Base-by-base conservation (phyloP, 2,888 invertebrate genomes). In the Podabrus alpinus region DNA sequence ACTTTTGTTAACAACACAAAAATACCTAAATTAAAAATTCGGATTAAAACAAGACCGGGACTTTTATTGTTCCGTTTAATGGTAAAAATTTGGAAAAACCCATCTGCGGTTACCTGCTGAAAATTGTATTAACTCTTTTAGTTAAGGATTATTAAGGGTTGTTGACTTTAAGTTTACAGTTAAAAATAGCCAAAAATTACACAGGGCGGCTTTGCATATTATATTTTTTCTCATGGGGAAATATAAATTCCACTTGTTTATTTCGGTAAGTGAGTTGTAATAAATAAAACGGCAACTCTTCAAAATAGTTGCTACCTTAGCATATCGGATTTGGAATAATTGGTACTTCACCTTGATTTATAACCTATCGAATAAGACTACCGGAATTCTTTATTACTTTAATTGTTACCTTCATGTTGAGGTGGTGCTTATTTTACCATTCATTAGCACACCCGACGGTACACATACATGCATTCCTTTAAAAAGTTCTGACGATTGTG, bases 281-380 rank as follows among this genome's bases (percentile, higher is more conserved):
- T 64, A 64, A 64, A 64, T 64, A 64, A 64, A 17, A 64, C 11
- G 17, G 13, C 62, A n/a, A 45, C n/a, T 45, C 45, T 45, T 45
- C 45, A 59, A 67, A 68, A 60, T 64, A 71, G 74, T 74, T 74
- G 15, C 71, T 21, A 71, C 45, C 45, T 45, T 45, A 45, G 45
- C 45, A 45, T 45, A 45, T 45, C 45, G 45, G 45, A 45, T 45
- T 45, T 45, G 78, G 74, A 74, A 73, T 78, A 79, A 79, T 79
- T 79, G 78, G 75, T 78, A 79, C 78, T 78, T 79, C 64, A 68
- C 74, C 68, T 68, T 78, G 79, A 79, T 79, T 76, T 77, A 79
- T 77, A 74, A 75, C 76, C 79, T 77, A 78, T 79, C 76, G 76
- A 79, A 78, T 72, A 73, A 68, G 79, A 79, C 79, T 79, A 79